Evolutionary conservation across 2,113 vertebrate species (phyloP).

Genomic region (Ammodytes dubius): DNA sequence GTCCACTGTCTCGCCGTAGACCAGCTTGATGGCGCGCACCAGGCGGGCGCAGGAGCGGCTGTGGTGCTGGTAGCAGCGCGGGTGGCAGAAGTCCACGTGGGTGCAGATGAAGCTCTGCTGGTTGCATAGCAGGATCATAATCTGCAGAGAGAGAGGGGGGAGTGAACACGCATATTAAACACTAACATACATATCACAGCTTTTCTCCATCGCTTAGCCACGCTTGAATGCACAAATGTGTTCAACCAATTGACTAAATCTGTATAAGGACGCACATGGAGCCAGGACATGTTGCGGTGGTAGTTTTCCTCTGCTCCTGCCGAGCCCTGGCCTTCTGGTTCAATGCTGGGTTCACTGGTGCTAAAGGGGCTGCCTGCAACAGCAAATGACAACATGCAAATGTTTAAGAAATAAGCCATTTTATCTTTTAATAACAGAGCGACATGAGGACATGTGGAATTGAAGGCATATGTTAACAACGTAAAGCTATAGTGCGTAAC

Average conservation of each 20-base stretch:
- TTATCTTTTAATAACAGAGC: background rate
- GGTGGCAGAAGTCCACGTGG: constrained; percentile 97
- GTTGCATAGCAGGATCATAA: constrained; percentile 98
- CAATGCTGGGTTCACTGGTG: constrained; percentile 97
- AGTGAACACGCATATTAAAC: background rate
- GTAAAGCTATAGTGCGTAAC: too few species aligned
- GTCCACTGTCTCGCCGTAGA: constrained; percentile 96
- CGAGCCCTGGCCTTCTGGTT: constrained; percentile 92
- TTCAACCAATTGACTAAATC: too few species aligned
- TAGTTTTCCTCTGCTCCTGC: constrained; percentile 95
- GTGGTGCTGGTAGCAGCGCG: constrained; percentile 97
- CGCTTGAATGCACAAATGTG: too few species aligned
- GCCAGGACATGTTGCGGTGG: constrained; percentile 98
- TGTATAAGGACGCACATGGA: constrained; percentile 88
- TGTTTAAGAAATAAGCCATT: background rate
- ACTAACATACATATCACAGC: background rate
- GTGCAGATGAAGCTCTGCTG: constrained; percentile 99
- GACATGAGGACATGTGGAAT: background rate
- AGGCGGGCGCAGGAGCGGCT: constrained; percentile 96
- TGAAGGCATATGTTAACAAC: too few species aligned
- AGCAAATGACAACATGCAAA: constrained; percentile 3
- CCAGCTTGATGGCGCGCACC: constrained; percentile 95
- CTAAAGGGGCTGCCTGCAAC: constrained; percentile 95
- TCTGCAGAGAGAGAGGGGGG: constrained; percentile 80
- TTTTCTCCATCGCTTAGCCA: too few species aligned